Evolutionary conservation across 1,140 invertebrate genomes (phyloP), one percentile per base, ranked within the genome.

Genomic region (Zaprionus davidi): DNA sequence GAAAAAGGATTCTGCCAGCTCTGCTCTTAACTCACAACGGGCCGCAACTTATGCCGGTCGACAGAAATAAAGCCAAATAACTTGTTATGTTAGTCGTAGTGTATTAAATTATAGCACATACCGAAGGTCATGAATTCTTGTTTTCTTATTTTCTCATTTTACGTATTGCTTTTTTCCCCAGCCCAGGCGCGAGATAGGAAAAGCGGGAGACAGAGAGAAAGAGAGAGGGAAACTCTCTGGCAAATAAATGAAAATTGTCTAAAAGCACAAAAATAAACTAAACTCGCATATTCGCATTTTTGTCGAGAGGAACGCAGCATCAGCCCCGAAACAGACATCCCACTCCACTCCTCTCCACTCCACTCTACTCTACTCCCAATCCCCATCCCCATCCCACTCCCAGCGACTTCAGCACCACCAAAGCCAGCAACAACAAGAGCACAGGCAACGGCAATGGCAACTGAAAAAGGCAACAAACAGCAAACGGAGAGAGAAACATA

Each of bases 271-370:
- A 91, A 91, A 91, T 82, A 91, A 91, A 91, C 85, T 91, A 85
- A 91, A 90, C 90, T 91, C 88, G 83, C 87, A 91, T 91, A 91
- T 91, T 91, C 84, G 81, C 79, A 90, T 90, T 90, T 90, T 91
- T 90, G 81, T 83, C 82, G 76, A 91, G 86, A 81, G 73, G 59
- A 65, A 64, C 51, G 53, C 62, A 74, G 72, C 78, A 86, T 71
- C 81, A 71, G 68, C 82, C 84, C 78, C 84, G 68, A 79, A 81
- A 72, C 24, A 53, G 36, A 63, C 20, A 28, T 3, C 31, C 49
- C 26, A 7, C 20, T 15, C 15, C 49, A n/a, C n/a, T n/a, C n/a
- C n/a, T n/a, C n/a, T n/a, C n/a, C n/a, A n/a, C 13, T 6, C 58
- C 6, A 31, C 28, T 31, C 31, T 3, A 3, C 31, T n/a, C 15